A percentile compares a stretch with the other conserved stretches of the same genome.
Evolutionary conservation across 2,888 invertebrate genomes (phyloP).

Genomic region (Lapara coniferarum): DNA sequence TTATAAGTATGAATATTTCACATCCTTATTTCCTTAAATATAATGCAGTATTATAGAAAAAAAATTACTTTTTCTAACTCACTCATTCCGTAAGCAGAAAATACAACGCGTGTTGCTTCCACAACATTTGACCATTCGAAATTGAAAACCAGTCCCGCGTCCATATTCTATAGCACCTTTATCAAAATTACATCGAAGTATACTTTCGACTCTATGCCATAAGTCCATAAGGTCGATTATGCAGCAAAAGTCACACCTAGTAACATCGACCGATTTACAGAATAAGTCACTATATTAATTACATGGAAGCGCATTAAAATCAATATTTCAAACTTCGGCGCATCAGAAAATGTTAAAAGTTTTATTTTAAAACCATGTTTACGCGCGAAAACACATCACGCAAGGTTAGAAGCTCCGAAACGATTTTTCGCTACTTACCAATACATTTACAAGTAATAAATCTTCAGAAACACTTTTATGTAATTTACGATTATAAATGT

Average conservation of each 20-base stretch:
- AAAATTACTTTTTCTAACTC: no score
- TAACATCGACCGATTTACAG: slow-evolving; percentile 57
- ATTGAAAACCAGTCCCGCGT: slow-evolving; percentile 58
- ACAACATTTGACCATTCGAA: slow-evolving; percentile 42
- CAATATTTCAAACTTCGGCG: slow-evolving; percentile 33
- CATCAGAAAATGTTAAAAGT: slow-evolving; percentile 29
- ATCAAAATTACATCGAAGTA: slow-evolving; percentile 41
- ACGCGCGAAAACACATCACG: slow-evolving; percentile 55
- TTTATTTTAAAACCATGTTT: slow-evolving; percentile 45
- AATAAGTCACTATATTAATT: slow-evolving; percentile 63
- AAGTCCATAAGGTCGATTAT: slow-evolving; percentile 51
- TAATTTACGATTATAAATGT: slow-evolving; percentile 3
- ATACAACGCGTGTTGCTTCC: not conserved
- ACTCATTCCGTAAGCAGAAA: not conserved
- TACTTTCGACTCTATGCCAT: slow-evolving; percentile 51
- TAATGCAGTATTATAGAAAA: no score
- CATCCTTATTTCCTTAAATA: no score
- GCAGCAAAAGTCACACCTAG: slow-evolving; percentile 43
- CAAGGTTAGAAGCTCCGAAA: slow-evolving; percentile 49
- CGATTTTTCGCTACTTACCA: slow-evolving; percentile 44
- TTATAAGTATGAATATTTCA: no score
- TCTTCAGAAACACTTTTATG: not conserved
- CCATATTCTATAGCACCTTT: slow-evolving; percentile 60
- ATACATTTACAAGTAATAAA: slow-evolving; percentile 31
- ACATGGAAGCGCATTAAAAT: slow-evolving; percentile 50